phyloP scores from a whole-genome alignment of 1,140 invertebrate genomes.

The Drosophila ohnishii region DNA sequence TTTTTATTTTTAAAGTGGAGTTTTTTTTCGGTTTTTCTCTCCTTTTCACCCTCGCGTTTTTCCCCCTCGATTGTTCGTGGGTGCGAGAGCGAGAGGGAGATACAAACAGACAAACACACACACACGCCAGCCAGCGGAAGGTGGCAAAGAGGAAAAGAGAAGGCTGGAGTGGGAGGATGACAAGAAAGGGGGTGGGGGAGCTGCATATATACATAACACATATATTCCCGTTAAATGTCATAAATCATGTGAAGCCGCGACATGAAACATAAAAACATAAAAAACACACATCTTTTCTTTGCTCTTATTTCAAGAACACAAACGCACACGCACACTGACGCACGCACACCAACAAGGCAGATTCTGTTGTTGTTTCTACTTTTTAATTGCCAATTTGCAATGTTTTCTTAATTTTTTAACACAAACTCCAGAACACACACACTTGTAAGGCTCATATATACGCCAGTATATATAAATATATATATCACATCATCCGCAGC shows the following conservation, averaged over 20 bases:
- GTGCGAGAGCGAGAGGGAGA: conserved; percentile 32
- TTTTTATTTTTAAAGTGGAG: conserved; percentile 40
- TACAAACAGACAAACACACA: conserved; percentile 40
- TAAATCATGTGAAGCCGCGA: conserved; percentile 14
- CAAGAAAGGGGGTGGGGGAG: background rate
- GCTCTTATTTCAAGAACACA: conserved; percentile 20
- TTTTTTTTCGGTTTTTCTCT: conserved; percentile 51
- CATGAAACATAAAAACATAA: conserved; percentile 21
- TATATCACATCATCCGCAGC: conserved; percentile 45
- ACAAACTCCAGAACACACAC: conserved; percentile 22
- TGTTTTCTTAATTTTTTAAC: conserved; percentile 6
- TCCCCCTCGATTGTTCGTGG: conserved; percentile 8
- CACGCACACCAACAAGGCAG: conserved; percentile 31
- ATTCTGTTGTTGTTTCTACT: conserved; percentile 16
- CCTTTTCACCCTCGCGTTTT: conserved; percentile 37
- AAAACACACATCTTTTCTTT: conserved; percentile 1
- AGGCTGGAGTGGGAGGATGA: conserved; percentile 13
- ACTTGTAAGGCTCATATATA: conserved; percentile 12
- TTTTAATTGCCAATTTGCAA: conserved; percentile 36
- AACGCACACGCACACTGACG: conserved; percentile 38
- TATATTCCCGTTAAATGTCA: conserved; percentile 11
- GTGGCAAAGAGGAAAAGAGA: conserved; percentile 15
- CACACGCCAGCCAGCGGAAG: conserved; percentile 43
- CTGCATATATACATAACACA: conserved; percentile 14
- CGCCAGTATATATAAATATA: conserved; percentile 19